Conservation (phyloP, 2,797 vertebrate genomes). For the Ceyx erithaca region DNA sequence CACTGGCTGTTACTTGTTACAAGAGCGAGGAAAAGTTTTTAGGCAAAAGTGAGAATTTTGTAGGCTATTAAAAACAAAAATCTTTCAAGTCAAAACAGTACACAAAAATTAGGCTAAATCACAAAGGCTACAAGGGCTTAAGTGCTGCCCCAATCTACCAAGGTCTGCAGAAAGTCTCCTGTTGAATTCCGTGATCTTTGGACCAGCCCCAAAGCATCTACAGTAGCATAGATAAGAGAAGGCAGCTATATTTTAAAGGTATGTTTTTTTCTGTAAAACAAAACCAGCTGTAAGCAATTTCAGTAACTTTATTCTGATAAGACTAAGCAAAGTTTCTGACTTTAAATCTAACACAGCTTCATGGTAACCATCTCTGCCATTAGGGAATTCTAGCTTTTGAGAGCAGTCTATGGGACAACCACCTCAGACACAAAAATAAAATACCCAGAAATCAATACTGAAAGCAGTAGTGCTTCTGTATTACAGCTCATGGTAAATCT, state of each 20-base stretch:
- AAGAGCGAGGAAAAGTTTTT: not conserved
- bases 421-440: not conserved
- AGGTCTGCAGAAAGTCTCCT: not conserved
- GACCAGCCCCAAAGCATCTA: not conserved
- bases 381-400: not conserved
- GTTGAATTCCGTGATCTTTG: not conserved
- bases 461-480: not conserved
- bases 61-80: not conserved
- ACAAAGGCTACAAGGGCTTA: not conserved
- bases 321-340: not conserved
- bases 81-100: not conserved
- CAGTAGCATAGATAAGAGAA: not conserved
- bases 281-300: not conserved
- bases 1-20: not conserved
- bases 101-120: not conserved
- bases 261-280: not conserved
- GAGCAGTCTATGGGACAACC: not conserved
- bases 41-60: not conserved
- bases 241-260: not conserved
- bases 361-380: not conserved
- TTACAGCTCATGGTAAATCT: not conserved
- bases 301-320: slow-evolving; percentile 9
- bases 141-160: not conserved
- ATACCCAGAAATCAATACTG: slow-evolving; percentile 7
- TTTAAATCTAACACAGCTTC: not conserved